Percentiles rank a stretch among this genome's conserved stretches.
Evolutionary conservation across 2,113 vertebrate genomes (phyloP).

Genomic region (Sebastes schlegelii): DNA sequence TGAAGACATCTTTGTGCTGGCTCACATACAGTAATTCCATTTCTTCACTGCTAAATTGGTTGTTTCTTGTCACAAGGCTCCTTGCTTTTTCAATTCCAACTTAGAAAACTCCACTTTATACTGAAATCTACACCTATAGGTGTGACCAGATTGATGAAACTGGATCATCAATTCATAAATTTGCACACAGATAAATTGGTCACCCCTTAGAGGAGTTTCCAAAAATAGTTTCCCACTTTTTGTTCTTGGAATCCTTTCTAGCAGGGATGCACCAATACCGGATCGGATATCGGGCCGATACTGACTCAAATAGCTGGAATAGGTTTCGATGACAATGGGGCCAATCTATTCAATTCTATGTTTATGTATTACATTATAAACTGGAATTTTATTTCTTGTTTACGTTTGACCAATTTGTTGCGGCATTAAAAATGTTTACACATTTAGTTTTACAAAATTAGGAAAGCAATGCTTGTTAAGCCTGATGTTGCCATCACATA

Average conservation of each 20-base stretch:
- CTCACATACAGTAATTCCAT: neutral
- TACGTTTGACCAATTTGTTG: too few relatives aligned
- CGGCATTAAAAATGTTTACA: too few relatives aligned
- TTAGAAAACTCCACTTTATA: neutral
- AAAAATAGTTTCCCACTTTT: neutral
- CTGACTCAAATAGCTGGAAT: too few relatives aligned
- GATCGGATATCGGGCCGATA: too few relatives aligned
- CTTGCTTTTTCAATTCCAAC: neutral
- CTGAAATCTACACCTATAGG: neutral
- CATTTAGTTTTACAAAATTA: too few relatives aligned
- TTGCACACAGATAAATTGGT: neutral
- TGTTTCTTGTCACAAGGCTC: neutral
- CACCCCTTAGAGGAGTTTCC: neutral
- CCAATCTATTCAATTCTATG: too few relatives aligned
- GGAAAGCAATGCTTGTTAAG: too few relatives aligned
- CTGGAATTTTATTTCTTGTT: too few relatives aligned
- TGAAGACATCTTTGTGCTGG: neutral
- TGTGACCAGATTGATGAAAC: neutral
- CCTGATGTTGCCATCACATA: too few relatives aligned
- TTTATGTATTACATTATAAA: too few relatives aligned
- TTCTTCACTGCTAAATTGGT: neutral
- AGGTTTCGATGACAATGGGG: too few relatives aligned
- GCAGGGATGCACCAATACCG: too few relatives aligned
- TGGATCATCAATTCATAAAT: constrained; percentile 3
- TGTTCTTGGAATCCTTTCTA: neutral